These are phyloP conservation scores for Channa striata DNA, from an alignment of 2,797 vertebrate species.

Conservation along the genomic window DNA sequence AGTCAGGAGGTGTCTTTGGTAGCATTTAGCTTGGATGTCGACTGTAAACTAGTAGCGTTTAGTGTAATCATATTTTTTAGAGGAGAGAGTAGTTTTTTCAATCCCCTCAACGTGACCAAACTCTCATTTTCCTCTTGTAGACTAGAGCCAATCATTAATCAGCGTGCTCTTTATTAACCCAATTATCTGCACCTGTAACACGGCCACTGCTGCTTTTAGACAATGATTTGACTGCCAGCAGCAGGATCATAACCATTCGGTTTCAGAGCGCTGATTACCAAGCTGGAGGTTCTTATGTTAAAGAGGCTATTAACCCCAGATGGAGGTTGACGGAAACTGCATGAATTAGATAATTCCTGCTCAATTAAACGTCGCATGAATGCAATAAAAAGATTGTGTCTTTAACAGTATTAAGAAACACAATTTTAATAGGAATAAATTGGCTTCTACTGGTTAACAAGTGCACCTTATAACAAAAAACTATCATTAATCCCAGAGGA, in stretches of 20 bases:
- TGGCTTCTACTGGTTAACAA: neutral
- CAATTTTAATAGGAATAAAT: neutral
- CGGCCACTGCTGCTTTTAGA: neutral
- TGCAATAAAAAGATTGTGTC: neutral
- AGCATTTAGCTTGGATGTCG: too few relatives aligned
- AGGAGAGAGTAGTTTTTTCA: neutral
- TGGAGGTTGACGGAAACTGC: neutral
- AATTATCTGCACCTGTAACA: conserved; percentile 7
- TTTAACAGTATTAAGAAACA: neutral
- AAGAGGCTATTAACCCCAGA: neutral
- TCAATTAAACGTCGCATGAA: neutral
- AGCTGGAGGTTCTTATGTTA: neutral
- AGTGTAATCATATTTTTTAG: neutral
- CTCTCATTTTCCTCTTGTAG: neutral
- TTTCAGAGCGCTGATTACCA: neutral
- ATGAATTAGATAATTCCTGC: neutral
- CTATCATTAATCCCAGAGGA: too few relatives aligned
- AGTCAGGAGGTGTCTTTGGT: too few relatives aligned
- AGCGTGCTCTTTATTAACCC: conserved; percentile 3
- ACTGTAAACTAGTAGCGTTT: neutral
- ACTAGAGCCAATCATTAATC: neutral
- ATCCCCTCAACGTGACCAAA: neutral
- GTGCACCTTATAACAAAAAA: neutral
- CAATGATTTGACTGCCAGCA: neutral
- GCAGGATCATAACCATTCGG: neutral